Percentiles rank a stretch among this genome's conserved stretches.
These are phyloP conservation scores for Bombus soroeensis DNA, from an alignment of 1,140 invertebrate genomes.

Conservation along the genomic window DNA sequence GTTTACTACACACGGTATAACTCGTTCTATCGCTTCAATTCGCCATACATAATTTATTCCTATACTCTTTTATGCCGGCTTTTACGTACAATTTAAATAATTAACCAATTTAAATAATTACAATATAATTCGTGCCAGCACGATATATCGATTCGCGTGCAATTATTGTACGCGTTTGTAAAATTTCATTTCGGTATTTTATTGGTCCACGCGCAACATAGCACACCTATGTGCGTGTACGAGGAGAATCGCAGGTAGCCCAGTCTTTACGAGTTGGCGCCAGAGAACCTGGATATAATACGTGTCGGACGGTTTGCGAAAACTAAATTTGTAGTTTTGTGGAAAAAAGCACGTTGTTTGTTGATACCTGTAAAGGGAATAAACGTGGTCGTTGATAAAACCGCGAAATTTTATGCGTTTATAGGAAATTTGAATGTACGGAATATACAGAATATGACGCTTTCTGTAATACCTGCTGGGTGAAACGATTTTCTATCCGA, in stretches of 20 bases:
- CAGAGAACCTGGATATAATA: background rate
- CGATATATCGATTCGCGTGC: too few species aligned
- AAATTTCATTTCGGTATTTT: background rate
- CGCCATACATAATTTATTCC: background rate
- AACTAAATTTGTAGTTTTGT: background rate
- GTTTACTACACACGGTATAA: background rate
- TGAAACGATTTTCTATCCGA: too few species aligned
- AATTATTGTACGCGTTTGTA: too few species aligned
- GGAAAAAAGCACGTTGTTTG: background rate
- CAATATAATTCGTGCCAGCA: too few species aligned
- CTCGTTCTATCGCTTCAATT: too few species aligned
- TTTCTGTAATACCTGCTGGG: too few species aligned
- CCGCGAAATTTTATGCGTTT: too few species aligned
- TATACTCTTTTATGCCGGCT: background rate
- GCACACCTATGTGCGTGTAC: background rate
- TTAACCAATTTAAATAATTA: too few species aligned
- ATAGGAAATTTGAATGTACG: too few species aligned
- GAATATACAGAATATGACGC: accelerated
- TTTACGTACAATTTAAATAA: background rate
- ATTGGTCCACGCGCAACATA: background rate
- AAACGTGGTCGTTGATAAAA: too few species aligned
- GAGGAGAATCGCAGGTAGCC: background rate
- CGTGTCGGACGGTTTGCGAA: background rate
- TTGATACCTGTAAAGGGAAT: too few species aligned
- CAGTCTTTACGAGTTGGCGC: background rate